These are phyloP conservation scores for Chloropsis cyanopogon DNA, from an alignment of 2,113 vertebrate species.

Conservation along the genomic window DNA sequence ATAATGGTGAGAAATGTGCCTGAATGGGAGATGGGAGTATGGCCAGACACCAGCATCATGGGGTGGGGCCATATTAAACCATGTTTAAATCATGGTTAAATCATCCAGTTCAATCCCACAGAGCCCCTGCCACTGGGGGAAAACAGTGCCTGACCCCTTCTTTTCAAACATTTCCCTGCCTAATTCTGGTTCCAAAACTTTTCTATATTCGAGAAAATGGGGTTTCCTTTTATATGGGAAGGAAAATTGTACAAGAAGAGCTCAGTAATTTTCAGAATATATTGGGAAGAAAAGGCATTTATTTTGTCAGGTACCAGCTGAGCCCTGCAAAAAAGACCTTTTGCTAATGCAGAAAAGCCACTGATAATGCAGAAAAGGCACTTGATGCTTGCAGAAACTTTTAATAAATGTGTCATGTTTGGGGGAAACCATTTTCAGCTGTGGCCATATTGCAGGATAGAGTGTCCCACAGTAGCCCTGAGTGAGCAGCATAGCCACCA, in stretches of 20 bases:
- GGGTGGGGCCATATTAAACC: too few species aligned
- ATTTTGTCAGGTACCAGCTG: neutral
- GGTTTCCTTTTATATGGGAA: neutral
- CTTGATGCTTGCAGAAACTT: neutral
- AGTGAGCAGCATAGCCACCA: accelerated
- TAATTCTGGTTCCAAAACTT: neutral
- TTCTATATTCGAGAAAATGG: neutral
- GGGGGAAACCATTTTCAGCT: neutral
- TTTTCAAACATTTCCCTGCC: neutral
- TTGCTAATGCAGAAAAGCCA: neutral
- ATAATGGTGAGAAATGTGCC: neutral
- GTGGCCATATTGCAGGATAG: accelerated
- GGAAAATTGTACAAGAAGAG: neutral
- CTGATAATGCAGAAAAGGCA: neutral
- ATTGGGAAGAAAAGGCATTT: neutral
- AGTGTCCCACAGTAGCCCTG: neutral
- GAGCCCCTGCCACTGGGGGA: neutral
- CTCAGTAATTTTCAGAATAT: neutral
- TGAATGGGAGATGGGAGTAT: neutral
- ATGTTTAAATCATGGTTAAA: too few species aligned
- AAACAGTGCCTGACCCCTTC: accelerated
- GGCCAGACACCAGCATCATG: accelerated
- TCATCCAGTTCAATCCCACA: accelerated
- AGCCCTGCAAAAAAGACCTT: neutral
- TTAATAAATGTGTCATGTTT: neutral